These are phyloP conservation scores for Pipistrellus nathusii DNA, from an alignment of 2,797 vertebrate genomes.

Conservation along the genomic window DNA sequence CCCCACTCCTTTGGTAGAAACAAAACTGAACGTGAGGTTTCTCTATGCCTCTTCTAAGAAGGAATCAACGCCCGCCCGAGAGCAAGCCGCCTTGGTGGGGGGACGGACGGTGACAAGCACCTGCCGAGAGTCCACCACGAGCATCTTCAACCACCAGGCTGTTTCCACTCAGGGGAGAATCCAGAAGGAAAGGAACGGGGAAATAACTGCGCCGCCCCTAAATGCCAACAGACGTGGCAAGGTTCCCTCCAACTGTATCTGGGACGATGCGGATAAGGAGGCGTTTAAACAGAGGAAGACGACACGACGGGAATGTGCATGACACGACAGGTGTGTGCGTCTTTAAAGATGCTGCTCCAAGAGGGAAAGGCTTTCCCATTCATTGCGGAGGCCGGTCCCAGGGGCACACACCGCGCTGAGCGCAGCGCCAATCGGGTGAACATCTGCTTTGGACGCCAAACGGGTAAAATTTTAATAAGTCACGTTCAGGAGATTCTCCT, in stretches of 20 bases:
- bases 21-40: background rate
- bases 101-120: slow-evolving; percentile 61
- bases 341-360: background rate
- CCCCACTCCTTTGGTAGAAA: background rate
- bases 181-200: background rate
- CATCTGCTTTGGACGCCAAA: background rate
- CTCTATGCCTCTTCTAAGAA: background rate
- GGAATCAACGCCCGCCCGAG: slow-evolving; percentile 58
- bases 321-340: background rate
- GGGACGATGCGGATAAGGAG: background rate
- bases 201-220: background rate
- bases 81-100: slow-evolving; percentile 47
- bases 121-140: slow-evolving; percentile 79
- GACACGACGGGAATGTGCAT: too few relatives aligned
- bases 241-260: background rate
- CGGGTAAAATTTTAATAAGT: background rate
- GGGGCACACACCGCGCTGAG: fast-evolving
- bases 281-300: background rate
- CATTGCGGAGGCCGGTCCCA: background rate
- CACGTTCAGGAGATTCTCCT: slow-evolving; percentile 46
- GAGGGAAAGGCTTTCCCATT: background rate
- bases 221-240: background rate
- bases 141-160: background rate
- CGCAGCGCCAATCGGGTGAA: background rate
- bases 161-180: slow-evolving; percentile 69